Evolutionary conservation across 2,797 vertebrate genomes (phyloP).

Genomic region (Kryptolebias ocellatus): DNA sequence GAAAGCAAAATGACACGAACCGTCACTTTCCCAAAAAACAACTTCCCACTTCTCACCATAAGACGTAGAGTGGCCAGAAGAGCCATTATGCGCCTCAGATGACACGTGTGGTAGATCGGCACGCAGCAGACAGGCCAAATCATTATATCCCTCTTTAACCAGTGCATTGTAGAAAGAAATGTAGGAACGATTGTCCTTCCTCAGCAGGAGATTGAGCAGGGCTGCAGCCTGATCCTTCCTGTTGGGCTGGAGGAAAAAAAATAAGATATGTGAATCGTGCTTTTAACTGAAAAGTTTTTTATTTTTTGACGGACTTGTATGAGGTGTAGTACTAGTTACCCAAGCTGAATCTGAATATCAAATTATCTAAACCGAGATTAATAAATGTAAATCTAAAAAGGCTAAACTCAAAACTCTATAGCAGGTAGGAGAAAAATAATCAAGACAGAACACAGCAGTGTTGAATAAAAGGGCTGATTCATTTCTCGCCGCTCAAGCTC

Average conservation of each 20-base stretch:
- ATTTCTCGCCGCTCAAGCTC: constrained; percentile 13
- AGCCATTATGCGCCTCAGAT: constrained; percentile 75
- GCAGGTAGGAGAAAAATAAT: too few species aligned
- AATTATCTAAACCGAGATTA: neutral
- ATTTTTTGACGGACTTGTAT: too few species aligned
- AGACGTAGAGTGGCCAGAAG: constrained; percentile 78
- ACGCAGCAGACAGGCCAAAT: constrained; percentile 89
- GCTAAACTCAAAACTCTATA: neutral
- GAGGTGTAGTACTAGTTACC: too few species aligned
- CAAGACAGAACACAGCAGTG: neutral
- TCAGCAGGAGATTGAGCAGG: constrained; percentile 88
- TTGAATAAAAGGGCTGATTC: neutral
- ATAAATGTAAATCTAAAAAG: too few species aligned
- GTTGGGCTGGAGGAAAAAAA: constrained; percentile 76
- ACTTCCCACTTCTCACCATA: constrained; percentile 79
- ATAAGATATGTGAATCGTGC: neutral
- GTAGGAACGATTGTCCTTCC: constrained; percentile 89
- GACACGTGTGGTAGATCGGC: constrained; percentile 79
- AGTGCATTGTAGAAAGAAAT: constrained; percentile 96
- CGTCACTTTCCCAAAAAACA: neutral
- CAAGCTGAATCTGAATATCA: too few species aligned
- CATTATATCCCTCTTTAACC: constrained; percentile 88
- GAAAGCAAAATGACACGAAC: constrained; percentile 3
- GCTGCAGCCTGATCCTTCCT: constrained; percentile 85
- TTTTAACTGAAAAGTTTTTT: neutral